These are phyloP conservation scores for Hoplias malabaricus DNA, from an alignment of 2,113 vertebrate genomes.

Conservation along the genomic window DNA sequence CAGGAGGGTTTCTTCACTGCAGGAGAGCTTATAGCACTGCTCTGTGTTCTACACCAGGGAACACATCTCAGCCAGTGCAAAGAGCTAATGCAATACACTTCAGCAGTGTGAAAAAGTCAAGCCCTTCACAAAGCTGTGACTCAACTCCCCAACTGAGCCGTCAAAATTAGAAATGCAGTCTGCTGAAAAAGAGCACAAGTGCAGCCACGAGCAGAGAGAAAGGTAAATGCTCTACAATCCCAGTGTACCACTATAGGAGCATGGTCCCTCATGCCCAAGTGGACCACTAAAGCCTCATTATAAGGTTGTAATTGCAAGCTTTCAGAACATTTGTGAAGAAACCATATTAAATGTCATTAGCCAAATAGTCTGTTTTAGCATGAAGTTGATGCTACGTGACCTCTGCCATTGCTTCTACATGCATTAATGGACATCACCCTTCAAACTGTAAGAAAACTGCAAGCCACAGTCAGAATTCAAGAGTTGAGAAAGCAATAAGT, in stretches of 20 bases:
- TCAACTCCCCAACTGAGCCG: conserved; percentile 32
- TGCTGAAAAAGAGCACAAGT: conserved; percentile 6
- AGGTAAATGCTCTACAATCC: conserved; percentile 12
- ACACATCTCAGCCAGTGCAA: conserved; percentile 29
- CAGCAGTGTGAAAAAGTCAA: conserved; percentile 24
- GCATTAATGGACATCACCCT: background rate
- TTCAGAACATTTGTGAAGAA: background rate
- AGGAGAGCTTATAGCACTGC: conserved; percentile 24
- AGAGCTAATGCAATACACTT: background rate
- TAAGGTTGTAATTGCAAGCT: background rate
- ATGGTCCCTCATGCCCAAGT: background rate
- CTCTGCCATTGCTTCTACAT: background rate
- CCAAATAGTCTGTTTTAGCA: background rate
- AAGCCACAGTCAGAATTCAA: conserved; percentile 4
- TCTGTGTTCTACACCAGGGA: conserved; percentile 37
- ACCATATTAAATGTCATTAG: background rate
- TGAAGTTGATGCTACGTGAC: background rate
- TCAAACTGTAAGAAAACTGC: background rate
- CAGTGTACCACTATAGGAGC: background rate
- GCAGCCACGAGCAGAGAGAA: background rate
- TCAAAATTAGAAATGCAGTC: conserved; percentile 27
- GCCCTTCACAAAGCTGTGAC: conserved; percentile 16
- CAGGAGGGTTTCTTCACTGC: conserved; percentile 13
- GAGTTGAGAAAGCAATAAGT: conserved; percentile 24
- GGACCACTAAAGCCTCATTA: background rate